Percentiles rank a stretch among this genome's conserved stretches.
Conservation (phyloP, 2,888 invertebrate species). For the Himalopsyche kuldschensis region DNA sequence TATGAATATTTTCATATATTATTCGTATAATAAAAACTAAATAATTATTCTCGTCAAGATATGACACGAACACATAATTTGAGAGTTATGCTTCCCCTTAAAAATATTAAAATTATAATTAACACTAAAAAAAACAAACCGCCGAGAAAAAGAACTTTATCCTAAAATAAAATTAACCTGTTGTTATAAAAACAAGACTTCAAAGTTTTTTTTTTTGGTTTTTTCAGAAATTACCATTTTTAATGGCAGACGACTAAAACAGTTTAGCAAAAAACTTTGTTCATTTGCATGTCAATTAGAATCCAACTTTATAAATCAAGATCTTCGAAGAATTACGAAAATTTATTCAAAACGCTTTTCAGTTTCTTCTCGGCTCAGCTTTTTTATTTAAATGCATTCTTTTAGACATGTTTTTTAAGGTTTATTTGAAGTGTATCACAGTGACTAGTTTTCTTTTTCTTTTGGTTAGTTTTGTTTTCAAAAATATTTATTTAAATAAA, state of each 20-base stretch:
- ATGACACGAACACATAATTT: no score
- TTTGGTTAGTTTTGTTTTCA: no score
- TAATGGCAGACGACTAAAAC: neutral
- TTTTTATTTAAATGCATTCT: neutral
- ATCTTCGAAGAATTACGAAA: neutral
- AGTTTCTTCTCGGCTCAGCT: neutral
- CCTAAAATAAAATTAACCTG: neutral
- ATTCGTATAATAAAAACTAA: no score
- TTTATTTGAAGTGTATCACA: neutral
- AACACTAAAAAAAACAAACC: no score
- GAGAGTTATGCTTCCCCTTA: no score
- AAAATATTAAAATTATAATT: no score
- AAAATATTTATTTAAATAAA: no score
- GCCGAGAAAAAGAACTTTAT: neutral
- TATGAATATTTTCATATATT: no score
- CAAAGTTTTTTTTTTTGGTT: neutral
- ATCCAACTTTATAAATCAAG: slow-evolving; percentile 1
- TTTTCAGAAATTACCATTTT: neutral
- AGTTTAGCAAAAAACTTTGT: neutral
- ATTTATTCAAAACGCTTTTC: neutral
- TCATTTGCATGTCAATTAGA: slow-evolving; percentile 1
- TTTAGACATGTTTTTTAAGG: neutral
- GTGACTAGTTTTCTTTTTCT: no score
- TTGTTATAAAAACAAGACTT: neutral
- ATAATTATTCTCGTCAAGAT: no score